phyloP scores from a whole-genome alignment of 2,113 vertebrate species.

The Formicarius rufipectus region DNA sequence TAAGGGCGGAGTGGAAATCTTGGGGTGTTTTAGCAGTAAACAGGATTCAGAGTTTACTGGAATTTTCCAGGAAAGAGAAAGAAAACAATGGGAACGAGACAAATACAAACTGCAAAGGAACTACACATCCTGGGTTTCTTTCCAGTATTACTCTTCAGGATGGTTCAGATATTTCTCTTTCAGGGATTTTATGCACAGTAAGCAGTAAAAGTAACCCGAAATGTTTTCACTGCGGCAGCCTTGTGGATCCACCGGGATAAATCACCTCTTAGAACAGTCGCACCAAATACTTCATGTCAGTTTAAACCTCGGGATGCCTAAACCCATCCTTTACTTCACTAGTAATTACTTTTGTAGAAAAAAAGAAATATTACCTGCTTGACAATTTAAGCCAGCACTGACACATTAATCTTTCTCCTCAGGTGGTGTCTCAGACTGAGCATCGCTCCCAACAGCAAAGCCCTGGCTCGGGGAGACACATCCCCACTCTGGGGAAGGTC shows the following conservation, averaged over 20 bases:
- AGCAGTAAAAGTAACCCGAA: conserved; percentile 30
- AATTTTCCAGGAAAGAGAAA: not conserved
- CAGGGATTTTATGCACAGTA: conserved; percentile 15
- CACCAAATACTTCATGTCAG: conserved; percentile 64
- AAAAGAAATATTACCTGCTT: conserved; percentile 50
- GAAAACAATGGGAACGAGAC: not conserved
- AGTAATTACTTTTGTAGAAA: conserved; percentile 62
- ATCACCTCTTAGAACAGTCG: conserved; percentile 48
- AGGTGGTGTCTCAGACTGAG: not conserved
- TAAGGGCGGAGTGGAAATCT: not conserved
- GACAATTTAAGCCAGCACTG: conserved; percentile 46
- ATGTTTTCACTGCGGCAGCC: conserved; percentile 16
- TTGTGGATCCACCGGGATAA: conserved; percentile 34
- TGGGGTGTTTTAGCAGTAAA: not conserved
- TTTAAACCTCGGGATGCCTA: conserved; percentile 55
- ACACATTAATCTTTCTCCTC: conserved; percentile 53
- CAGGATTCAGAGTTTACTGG: not conserved
- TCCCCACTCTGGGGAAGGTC: not conserved
- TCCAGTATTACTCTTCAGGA: not conserved
- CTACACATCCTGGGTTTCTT: not conserved
- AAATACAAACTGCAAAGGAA: not conserved
- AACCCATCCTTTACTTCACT: conserved; percentile 46
- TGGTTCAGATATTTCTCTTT: conserved; percentile 2
- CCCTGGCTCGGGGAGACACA: not conserved
- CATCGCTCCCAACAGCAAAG: not conserved